phyloP scores from a whole-genome alignment of 2,888 invertebrate genomes.

The Heterodera filipjevi region DNA sequence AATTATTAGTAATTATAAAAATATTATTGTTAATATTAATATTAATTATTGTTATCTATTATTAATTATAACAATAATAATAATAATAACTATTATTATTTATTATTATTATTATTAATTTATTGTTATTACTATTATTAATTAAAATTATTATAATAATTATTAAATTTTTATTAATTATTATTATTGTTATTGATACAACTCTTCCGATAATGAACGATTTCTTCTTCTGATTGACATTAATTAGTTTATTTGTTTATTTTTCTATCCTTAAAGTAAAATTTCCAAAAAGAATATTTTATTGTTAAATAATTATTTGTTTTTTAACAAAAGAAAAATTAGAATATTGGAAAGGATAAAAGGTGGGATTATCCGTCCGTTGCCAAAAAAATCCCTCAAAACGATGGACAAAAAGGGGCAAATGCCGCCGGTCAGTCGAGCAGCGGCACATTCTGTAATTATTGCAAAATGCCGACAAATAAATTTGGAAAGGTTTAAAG shows the following conservation, averaged over 20 bases:
- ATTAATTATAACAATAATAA: background rate
- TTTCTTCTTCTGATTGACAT: too few species aligned
- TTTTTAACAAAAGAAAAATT: background rate
- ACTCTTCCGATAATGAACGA: too few species aligned
- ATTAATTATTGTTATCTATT: background rate
- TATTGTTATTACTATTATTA: too few species aligned
- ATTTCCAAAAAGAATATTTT: background rate
- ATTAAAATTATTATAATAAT: too few species aligned
- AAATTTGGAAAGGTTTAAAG: background rate
- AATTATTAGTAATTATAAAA: too few species aligned
- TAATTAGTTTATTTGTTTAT: too few species aligned
- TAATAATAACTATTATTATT: background rate
- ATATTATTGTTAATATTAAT: too few species aligned
- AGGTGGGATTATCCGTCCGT: background rate
- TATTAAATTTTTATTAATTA: too few species aligned
- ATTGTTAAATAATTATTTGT: background rate
- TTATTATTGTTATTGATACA: too few species aligned
- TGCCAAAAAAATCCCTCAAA: background rate
- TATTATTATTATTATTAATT: background rate
- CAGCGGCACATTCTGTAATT: conserved; percentile 1
- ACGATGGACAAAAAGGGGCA: background rate
- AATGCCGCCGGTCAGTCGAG: too few species aligned
- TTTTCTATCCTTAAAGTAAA: too few species aligned
- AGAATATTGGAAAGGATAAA: background rate
- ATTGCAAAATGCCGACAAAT: conserved; percentile 2